Percentiles rank a stretch among this genome's conserved stretches.
phyloP scores from a whole-genome alignment of 2,797 vertebrate genomes.

The Melanotaenia boesemani region DNA sequence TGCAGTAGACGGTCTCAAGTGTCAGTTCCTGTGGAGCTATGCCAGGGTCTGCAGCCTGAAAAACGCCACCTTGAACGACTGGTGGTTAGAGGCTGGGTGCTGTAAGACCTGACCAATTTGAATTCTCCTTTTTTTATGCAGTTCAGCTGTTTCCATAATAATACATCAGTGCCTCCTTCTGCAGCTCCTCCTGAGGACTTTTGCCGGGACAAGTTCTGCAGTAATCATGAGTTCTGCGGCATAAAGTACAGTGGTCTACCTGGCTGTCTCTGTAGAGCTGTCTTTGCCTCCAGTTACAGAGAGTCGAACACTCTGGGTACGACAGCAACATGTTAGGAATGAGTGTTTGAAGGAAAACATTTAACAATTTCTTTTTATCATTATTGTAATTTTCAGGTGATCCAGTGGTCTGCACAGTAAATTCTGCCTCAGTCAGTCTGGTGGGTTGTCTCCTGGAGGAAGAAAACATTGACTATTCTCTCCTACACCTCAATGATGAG shows the following conservation, averaged over 20 bases:
- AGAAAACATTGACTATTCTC: neutral
- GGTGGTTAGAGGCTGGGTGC: neutral
- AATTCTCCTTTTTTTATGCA: no score
- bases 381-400: constrained; percentile 18
- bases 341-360: neutral
- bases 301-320: constrained; percentile 27
- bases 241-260: neutral
- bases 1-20: no score
- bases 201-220: constrained; percentile 54
- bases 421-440: constrained; percentile 18
- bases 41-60: no score
- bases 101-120: constrained; percentile 12
- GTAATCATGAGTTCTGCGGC: constrained; percentile 61
- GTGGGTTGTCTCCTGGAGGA: constrained; percentile 43
- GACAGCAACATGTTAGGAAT: neutral
- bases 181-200: constrained; percentile 13
- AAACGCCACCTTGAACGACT: neutral
- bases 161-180: neutral
- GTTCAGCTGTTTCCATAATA: neutral
- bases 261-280: constrained; percentile 47
- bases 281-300: constrained; percentile 51
- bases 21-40: no score
- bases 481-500: constrained; percentile 15
- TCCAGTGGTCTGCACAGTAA: neutral
- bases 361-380: neutral